These are phyloP conservation scores for Helogale parvula DNA, from an alignment of 2,113 vertebrate genomes.

Conservation along the genomic window DNA sequence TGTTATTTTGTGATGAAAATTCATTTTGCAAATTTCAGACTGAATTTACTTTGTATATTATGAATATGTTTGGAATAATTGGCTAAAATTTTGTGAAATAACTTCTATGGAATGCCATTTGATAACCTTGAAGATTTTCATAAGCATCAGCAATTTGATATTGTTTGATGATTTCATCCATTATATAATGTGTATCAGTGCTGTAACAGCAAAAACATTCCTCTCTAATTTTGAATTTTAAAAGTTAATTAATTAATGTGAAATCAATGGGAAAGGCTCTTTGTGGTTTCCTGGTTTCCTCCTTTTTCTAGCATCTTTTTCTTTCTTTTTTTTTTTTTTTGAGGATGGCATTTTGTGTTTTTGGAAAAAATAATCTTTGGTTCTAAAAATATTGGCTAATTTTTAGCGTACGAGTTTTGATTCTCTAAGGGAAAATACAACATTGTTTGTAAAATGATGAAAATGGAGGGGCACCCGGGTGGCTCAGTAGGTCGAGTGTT, in stretches of 20 bases:
- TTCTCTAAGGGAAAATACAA: neutral
- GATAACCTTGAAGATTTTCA: constrained; percentile 37
- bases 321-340: neutral
- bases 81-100: constrained; percentile 25
- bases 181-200: neutral
- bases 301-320: constrained; percentile 14
- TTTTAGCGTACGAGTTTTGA: neutral
- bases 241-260: neutral
- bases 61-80: constrained; percentile 33
- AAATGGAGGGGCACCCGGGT: neutral
- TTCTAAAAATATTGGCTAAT: constrained; percentile 12
- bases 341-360: neutral
- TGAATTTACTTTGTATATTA: neutral
- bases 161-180: constrained; percentile 14
- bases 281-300: neutral
- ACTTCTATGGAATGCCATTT: neutral
- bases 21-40: neutral
- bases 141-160: constrained; percentile 10
- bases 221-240: constrained; percentile 40
- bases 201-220: neutral
- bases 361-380: constrained; percentile 47
- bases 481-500: too few relatives aligned
- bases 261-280: neutral
- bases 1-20: constrained; percentile 49
- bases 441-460: constrained; percentile 12